These are phyloP conservation scores for Lepidostoma basale DNA, from an alignment of 1,140 invertebrate genomes.

Conservation along the genomic window DNA sequence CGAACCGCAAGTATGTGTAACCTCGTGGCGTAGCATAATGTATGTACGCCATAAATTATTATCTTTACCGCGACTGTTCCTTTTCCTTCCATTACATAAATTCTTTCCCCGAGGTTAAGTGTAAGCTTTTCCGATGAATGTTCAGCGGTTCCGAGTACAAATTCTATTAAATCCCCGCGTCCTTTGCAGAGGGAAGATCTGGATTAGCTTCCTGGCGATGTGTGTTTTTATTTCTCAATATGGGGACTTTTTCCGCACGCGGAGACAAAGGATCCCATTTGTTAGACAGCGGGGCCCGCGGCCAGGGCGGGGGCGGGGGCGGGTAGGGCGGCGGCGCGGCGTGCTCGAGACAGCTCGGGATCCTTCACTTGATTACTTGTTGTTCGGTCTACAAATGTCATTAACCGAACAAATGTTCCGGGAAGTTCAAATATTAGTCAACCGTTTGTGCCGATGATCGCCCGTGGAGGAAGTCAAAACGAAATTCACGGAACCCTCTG, in stretches of 20 bases:
- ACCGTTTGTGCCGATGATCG: not conserved
- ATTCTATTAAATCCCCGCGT: conserved; percentile 1
- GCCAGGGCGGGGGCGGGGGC: not conserved
- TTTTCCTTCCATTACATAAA: conserved; percentile 3
- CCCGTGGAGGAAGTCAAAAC: too few relatives aligned
- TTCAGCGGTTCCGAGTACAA: not conserved
- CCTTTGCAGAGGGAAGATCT: not conserved
- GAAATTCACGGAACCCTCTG: conserved; percentile 11
- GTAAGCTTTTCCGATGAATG: not conserved
- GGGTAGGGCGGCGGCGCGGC: not conserved
- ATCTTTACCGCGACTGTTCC: conserved; percentile 9
- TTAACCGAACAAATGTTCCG: conserved; percentile 37
- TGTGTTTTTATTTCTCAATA: conserved; percentile 15
- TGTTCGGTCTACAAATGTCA: conserved; percentile 34
- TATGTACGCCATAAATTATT: not conserved
- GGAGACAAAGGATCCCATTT: conserved; percentile 37
- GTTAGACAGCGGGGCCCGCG: conserved; percentile 2
- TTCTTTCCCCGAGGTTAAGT: conserved; percentile 3
- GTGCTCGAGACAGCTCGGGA: conserved; percentile 39
- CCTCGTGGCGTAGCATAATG: too few relatives aligned
- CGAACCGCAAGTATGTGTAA: too few relatives aligned
- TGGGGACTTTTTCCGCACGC: not conserved
- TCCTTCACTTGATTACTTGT: conserved; percentile 38
- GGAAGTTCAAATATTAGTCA: conserved; percentile 3
- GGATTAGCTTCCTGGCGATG: conserved; percentile 3